These are phyloP conservation scores for Zoroaster sp. DNA, from an alignment of 53 echinoderm and acorn worm genomes.

Conservation along the genomic window DNA sequence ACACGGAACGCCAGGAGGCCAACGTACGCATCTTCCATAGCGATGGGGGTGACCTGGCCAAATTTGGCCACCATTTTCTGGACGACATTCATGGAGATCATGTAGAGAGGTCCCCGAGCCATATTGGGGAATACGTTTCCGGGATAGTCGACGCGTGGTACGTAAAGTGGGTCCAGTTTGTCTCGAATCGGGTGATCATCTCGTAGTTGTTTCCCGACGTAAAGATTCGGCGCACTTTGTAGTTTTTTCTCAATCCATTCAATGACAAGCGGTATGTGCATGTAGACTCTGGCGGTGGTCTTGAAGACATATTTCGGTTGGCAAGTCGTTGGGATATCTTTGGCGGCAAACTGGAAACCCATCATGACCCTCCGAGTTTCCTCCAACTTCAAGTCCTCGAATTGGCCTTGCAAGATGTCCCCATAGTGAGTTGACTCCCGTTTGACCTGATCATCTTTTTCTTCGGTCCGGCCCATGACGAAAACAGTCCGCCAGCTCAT, in stretches of 20 bases:
- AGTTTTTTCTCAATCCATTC: conserved; percentile 67
- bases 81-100: conserved; percentile 82
- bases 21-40: conserved; percentile 92
- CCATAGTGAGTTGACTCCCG: conserved; percentile 42
- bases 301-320: conserved; percentile 71
- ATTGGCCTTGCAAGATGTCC: conserved; percentile 90
- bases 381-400: conserved; percentile 68
- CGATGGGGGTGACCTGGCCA: conserved; percentile 70
- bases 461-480: conserved; percentile 60
- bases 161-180: conserved; percentile 59
- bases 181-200: conserved; percentile 81
- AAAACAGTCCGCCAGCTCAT: conserved; percentile 84
- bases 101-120: conserved; percentile 70
- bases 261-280: conserved; percentile 71
- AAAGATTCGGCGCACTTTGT: conserved; percentile 22
- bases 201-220: conserved; percentile 77
- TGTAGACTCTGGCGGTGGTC: conserved; percentile 72
- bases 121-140: conserved; percentile 70
- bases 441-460: conserved; percentile 30
- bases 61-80: conserved; percentile 64
- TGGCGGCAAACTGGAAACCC: conserved; percentile 68
- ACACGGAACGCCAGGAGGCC: conserved; percentile 76
- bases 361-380: conserved; percentile 88
- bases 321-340: conserved; percentile 48
- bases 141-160: conserved; percentile 69